These are phyloP conservation scores for Cerceris rybyensis DNA, from an alignment of 2,888 invertebrate species.

Conservation along the genomic window DNA sequence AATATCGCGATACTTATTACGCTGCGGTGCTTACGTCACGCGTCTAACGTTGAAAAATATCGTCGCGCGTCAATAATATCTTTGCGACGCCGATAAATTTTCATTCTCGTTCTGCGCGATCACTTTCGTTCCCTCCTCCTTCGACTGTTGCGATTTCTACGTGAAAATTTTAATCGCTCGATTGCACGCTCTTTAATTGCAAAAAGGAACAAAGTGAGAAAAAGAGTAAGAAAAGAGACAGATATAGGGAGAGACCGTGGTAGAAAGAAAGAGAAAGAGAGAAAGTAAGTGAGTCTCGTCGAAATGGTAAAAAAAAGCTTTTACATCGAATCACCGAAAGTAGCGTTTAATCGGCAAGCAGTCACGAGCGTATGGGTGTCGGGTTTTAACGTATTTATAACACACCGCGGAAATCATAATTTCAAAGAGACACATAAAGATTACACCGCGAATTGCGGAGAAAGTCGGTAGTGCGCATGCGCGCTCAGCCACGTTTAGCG, in stretches of 20 bases:
- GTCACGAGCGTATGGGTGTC: slow-evolving; percentile 37
- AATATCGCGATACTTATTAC: slow-evolving; percentile 1
- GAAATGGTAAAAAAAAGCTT: slow-evolving; percentile 49
- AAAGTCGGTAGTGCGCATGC: slow-evolving; percentile 42
- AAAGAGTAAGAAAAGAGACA: no score
- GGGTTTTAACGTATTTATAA: slow-evolving; percentile 48
- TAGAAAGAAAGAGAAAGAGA: slow-evolving; percentile 17
- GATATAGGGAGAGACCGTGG: no score
- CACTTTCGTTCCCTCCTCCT: not conserved
- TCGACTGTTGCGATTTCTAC: slow-evolving; percentile 5
- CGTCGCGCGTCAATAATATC: not conserved
- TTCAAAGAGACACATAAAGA: slow-evolving; percentile 49
- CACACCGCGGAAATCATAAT: slow-evolving; percentile 62
- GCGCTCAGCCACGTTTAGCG: not conserved
- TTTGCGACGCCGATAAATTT: not conserved
- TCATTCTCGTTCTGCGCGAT: slow-evolving; percentile 4
- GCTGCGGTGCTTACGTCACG: not conserved
- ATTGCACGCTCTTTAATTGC: slow-evolving; percentile 36
- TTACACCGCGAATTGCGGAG: slow-evolving; percentile 50
- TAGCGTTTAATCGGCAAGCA: slow-evolving; percentile 32
- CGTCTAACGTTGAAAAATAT: not conserved
- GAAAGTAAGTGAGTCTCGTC: slow-evolving; percentile 43
- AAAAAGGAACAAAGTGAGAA: not conserved
- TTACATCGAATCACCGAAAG: slow-evolving; percentile 45
- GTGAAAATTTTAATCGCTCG: slow-evolving; percentile 31